phyloP scores from a whole-genome alignment of 2,888 invertebrate genomes.

The Phytoseiulus persimilis region DNA sequence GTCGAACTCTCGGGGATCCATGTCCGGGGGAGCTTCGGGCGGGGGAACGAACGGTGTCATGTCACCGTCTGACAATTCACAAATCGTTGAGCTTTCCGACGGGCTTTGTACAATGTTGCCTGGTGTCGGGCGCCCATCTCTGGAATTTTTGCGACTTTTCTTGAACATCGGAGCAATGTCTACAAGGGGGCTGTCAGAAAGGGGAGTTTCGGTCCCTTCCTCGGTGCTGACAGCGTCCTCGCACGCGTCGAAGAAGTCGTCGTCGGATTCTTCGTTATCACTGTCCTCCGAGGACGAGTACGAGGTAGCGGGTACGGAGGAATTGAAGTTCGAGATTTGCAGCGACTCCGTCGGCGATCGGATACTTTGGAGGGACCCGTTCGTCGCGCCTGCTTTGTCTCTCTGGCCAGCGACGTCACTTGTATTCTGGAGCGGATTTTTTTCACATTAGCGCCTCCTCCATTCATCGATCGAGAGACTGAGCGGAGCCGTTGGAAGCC shows the following conservation, averaged over 20 bases:
- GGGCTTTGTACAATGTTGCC: constrained; percentile 23
- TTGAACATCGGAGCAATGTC: constrained; percentile 7
- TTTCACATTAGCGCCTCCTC: neutral
- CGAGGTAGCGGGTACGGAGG: constrained; percentile 73
- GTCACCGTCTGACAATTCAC: constrained; percentile 8
- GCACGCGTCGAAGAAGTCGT: constrained; percentile 67
- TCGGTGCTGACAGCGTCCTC: constrained; percentile 48
- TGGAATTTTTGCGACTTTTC: constrained; percentile 17
- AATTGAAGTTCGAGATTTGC: constrained; percentile 24
- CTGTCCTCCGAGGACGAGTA: constrained; percentile 92
- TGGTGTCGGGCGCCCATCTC: neutral
- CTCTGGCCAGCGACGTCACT: neutral
- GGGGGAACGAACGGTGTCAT: constrained; percentile 8
- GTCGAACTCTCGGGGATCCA: constrained; percentile 12
- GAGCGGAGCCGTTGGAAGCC: neutral
- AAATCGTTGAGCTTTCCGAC: constrained; percentile 34
- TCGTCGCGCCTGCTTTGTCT: neutral
- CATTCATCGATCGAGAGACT: neutral
- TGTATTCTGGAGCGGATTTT: neutral
- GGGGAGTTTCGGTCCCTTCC: constrained; percentile 32
- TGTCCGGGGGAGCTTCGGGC: constrained; percentile 10
- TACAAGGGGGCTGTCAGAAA: neutral
- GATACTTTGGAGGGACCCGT: constrained; percentile 30
- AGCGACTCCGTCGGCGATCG: constrained; percentile 28
- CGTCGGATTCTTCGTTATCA: constrained; percentile 54